phyloP scores from a whole-genome alignment of 2,113 vertebrate species.

The Tringa solitaria region DNA sequence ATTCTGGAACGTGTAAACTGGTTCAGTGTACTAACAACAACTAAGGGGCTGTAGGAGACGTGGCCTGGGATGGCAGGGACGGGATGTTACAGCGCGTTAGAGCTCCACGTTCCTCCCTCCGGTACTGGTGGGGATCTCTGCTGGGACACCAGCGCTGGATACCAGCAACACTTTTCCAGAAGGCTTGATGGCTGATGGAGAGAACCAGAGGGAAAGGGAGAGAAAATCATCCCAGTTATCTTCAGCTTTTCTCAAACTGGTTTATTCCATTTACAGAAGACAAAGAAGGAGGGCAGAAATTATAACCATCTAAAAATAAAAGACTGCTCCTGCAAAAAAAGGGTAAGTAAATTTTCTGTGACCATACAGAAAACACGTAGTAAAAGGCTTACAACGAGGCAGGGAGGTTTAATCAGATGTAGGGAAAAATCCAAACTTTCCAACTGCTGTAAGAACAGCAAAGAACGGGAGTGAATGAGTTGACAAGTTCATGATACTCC shows the following conservation, averaged over 20 bases:
- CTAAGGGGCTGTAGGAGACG: fast-evolving
- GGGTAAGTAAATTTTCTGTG: background rate
- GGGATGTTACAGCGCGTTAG: background rate
- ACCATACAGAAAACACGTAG: background rate
- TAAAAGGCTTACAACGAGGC: background rate
- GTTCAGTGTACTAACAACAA: fast-evolving
- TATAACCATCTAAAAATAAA: background rate
- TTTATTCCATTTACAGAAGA: slow-evolving; percentile 31
- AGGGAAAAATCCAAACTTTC: background rate
- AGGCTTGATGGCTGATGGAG: background rate
- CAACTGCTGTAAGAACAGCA: background rate
- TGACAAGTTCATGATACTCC: background rate
- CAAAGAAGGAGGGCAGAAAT: background rate
- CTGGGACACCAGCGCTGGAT: background rate
- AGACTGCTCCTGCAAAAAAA: background rate
- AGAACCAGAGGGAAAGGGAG: background rate
- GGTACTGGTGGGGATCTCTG: background rate
- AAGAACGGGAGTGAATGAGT: background rate
- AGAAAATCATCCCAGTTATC: background rate
- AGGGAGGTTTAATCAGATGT: background rate
- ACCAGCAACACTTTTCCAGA: background rate
- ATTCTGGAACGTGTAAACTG: fast-evolving
- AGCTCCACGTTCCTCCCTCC: background rate
- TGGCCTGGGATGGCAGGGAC: background rate
- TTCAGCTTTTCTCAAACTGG: background rate